Evolutionary conservation across 1,140 invertebrate genomes (phyloP).

Genomic region (Pseudachorutes palmiensis): DNA sequence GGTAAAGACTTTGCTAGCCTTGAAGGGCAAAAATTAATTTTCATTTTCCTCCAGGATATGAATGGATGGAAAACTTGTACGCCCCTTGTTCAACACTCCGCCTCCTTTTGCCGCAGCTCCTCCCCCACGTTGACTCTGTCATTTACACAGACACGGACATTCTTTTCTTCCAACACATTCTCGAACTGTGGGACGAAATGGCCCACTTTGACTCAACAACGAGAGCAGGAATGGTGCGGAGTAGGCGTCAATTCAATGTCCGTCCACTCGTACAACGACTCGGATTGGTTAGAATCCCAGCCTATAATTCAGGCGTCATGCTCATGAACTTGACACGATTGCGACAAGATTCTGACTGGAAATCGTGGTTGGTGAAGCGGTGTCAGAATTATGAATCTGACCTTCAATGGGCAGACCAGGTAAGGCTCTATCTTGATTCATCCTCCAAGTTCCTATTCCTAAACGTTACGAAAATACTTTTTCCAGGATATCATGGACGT

Average conservation of each 20-base stretch:
- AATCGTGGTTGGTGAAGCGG: background rate
- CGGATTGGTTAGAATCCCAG: background rate
- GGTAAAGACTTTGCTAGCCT: background rate
- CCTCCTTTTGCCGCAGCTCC: background rate
- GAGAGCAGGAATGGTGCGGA: background rate
- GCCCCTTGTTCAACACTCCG: background rate
- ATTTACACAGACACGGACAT: conserved; percentile 5
- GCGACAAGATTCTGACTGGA: background rate
- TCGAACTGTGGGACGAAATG: conserved; percentile 1
- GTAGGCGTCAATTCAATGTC: background rate
- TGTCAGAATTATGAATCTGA: background rate
- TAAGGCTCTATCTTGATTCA: background rate
- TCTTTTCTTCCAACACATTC: conserved; percentile 7
- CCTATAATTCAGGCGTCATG: background rate
- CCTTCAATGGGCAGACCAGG: conserved; percentile 2
- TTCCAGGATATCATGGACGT: conserved; percentile 8
- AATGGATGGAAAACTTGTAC: background rate
- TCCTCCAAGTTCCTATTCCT: background rate
- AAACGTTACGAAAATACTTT: background rate
- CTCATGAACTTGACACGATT: conserved; percentile 3
- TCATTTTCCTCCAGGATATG: background rate
- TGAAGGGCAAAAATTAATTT: background rate
- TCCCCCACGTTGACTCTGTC: background rate
- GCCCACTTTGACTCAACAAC: background rate
- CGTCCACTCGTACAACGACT: background rate